Percentiles rank a stretch among this genome's conserved stretches.
Conservation (phyloP, 35 echinoderm and acorn worm genomes). For the Apostichopus californicus region DNA sequence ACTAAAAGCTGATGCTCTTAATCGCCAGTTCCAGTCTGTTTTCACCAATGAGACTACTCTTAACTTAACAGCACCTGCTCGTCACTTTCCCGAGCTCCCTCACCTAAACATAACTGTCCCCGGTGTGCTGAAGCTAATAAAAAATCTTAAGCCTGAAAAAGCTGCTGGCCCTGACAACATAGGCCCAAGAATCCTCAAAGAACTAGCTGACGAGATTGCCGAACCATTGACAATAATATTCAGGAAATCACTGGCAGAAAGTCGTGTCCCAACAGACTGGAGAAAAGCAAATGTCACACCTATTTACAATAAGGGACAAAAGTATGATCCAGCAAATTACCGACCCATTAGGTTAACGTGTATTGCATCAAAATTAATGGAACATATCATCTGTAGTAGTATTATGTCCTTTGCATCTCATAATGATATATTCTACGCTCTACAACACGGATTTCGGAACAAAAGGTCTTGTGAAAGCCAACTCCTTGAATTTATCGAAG, state of each 20-base stretch:
- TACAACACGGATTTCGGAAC: too few relatives aligned
- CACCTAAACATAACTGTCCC: background rate
- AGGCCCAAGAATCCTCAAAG: background rate
- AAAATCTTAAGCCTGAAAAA: too few relatives aligned
- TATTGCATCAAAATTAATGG: constrained; percentile 6
- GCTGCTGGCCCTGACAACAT: background rate
- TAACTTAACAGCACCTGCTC: background rate
- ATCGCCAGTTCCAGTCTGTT: constrained; percentile 54
- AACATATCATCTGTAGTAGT: constrained; percentile 42
- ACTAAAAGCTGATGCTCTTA: background rate
- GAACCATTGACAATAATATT: constrained; percentile 8
- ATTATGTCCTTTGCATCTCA: too few relatives aligned
- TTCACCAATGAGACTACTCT: constrained; percentile 23
- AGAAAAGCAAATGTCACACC: background rate
- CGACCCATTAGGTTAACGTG: background rate
- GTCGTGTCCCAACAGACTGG: background rate
- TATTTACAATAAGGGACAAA: too few relatives aligned
- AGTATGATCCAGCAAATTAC: background rate
- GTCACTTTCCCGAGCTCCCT: background rate
- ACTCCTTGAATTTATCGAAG: too few relatives aligned
- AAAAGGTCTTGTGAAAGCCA: too few relatives aligned
- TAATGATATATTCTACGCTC: too few relatives aligned
- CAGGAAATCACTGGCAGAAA: constrained; percentile 36
- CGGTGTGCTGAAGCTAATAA: too few relatives aligned
- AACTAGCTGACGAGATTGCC: too few relatives aligned